A percentile compares a stretch with the other conserved stretches of the same genome.
Conservation (phyloP, 2,113 vertebrate genomes). For the Galbula dea region DNA sequence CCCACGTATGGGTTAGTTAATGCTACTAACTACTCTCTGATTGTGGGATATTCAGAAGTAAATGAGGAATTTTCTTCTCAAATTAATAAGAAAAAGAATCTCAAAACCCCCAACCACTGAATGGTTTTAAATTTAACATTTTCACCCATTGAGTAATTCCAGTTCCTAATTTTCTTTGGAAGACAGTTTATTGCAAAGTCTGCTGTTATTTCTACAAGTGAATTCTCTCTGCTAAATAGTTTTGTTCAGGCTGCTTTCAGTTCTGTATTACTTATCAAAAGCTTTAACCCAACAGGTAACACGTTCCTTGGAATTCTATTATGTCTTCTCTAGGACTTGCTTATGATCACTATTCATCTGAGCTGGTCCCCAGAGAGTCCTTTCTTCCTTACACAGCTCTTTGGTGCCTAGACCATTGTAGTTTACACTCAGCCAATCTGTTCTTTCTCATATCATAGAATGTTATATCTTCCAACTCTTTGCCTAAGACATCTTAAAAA, state of each 20-base stretch:
- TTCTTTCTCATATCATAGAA: not conserved
- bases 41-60: not conserved
- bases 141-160: not conserved
- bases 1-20: not conserved
- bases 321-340: not conserved
- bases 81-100: not conserved
- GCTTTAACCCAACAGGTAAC: not conserved
- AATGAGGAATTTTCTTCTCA: not conserved
- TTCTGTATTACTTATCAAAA: not conserved
- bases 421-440: not conserved
- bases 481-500: not conserved
- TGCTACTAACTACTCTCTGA: not conserved
- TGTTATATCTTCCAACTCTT: not conserved
- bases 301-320: not conserved
- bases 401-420: not conserved
- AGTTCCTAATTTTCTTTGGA: not conserved
- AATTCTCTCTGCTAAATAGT: not conserved
- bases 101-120: not conserved
- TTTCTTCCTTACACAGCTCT: not conserved
- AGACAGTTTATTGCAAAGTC: not conserved
- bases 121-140: not conserved
- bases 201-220: not conserved
- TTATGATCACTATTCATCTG: not conserved
- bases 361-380: not conserved
- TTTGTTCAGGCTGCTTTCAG: not conserved